phyloP scores from a whole-genome alignment of 2,888 invertebrate species.

The Napeogenes sylphis region DNA sequence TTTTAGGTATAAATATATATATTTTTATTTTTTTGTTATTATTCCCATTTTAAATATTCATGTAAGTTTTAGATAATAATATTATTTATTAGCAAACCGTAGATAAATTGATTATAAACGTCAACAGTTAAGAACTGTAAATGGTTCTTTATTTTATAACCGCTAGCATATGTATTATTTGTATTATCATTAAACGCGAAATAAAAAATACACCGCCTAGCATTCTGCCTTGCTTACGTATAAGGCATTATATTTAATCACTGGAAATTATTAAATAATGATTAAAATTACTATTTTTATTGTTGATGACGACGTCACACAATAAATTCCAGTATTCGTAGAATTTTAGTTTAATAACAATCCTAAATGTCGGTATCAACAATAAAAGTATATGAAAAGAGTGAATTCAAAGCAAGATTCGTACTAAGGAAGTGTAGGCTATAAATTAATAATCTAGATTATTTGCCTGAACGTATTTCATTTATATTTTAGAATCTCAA shows the following conservation, averaged over 20 bases:
- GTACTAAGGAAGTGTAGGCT: no score
- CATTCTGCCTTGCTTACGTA: conserved; percentile 23
- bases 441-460: no score
- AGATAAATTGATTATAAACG: neutral
- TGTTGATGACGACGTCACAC: no score
- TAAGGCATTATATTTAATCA: conserved; percentile 19
- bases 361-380: no score
- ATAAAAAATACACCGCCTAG: conserved; percentile 10
- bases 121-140: conserved; percentile 3
- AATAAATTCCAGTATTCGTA: no score
- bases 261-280: conserved; percentile 8
- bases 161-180: conserved; percentile 4
- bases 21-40: no score
- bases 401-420: no score
- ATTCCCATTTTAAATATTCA: no score
- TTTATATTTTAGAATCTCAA: conserved; percentile 36
- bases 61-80: no score
- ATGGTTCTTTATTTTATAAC: neutral
- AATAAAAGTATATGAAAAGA: no score
- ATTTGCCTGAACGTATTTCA: neutral
- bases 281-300: neutral
- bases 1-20: no score
- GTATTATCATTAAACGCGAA: neutral
- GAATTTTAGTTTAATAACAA: no score
- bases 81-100: neutral